A percentile compares a stretch with the other conserved stretches of the same genome.
Conservation (phyloP, 2,797 vertebrate genomes). For the Enoplosus armatus region DNA sequence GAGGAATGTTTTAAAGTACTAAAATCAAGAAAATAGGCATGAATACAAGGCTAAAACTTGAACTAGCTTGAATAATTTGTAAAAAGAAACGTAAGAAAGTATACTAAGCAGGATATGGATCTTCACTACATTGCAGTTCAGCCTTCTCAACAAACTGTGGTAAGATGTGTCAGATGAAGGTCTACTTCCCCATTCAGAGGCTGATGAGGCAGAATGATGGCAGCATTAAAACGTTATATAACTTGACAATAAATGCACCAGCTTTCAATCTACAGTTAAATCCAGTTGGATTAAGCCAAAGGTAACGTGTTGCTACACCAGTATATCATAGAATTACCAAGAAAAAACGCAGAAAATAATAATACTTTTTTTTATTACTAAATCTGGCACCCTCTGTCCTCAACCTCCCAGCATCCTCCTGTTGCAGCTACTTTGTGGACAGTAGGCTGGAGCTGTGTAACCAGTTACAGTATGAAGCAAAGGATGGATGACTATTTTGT, state of each 20-base stretch:
- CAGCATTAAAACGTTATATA: background rate
- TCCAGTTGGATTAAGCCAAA: background rate
- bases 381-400: background rate
- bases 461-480: background rate
- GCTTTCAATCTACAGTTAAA: background rate
- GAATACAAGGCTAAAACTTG: too few species aligned
- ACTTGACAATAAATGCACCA: background rate
- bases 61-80: background rate
- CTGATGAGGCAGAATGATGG: background rate
- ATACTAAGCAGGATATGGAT: background rate
- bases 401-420: background rate
- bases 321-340: too few species aligned
- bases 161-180: conserved; percentile 26
- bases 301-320: background rate
- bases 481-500: background rate
- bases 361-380: background rate
- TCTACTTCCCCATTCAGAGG: conserved; percentile 28
- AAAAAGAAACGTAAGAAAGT: background rate
- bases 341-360: background rate
- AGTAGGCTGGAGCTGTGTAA: background rate
- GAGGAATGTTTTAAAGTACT: background rate
- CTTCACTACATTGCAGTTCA: background rate
- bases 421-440: background rate
- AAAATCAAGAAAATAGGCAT: background rate
- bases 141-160: background rate